phyloP scores from a whole-genome alignment of 2,113 vertebrate species.

The human region GRCh38 chr3:107519501-107520000 shows the following conservation, averaged over 20 bases:
- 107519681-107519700: not conserved
- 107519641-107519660: not conserved
- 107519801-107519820: not conserved
- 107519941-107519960: not conserved
- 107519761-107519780: not conserved
- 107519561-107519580: not conserved
- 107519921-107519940: constrained; percentile 4
- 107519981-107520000: constrained; percentile 22
- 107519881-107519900: not conserved
- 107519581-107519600: not conserved
- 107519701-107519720: not conserved
- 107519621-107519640: not conserved
- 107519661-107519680: not conserved
- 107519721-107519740: not conserved
- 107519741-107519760: not conserved
- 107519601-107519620: not conserved
- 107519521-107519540: not conserved
- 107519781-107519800: not conserved
- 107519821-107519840: not conserved
- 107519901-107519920: not conserved
- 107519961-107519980: not conserved
- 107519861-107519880: not conserved
- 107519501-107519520: not conserved
- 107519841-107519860: constrained; percentile 4
- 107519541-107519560: constrained; percentile 23